Evolutionary conservation across 2,797 vertebrate genomes (phyloP), one percentile per base, ranked within the genome.

Genomic region (Malurus splendens): DNA sequence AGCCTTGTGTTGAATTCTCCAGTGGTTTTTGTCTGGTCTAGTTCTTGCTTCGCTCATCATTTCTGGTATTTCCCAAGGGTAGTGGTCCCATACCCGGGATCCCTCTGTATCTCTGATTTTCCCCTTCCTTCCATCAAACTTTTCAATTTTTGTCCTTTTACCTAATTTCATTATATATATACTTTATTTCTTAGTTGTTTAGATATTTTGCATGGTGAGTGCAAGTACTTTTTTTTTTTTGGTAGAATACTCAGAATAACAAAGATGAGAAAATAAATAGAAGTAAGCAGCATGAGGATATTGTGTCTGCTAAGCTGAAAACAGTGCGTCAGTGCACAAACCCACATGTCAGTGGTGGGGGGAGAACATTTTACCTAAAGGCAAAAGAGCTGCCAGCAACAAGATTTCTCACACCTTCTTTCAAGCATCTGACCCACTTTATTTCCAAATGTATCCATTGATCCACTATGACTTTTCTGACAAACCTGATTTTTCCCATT

Each of bases 221-320:
- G 0, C 36, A 52, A 56, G 44, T 36, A 6, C 20, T 19, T 42
- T 27, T 45, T 6, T 64, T 61, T 38, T 45, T 45, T 45, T 74
- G 6, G 14, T 83, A 48, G 48, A 62, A 72, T 32, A 47, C 18
- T 66, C 7, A 6, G 73, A 83, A 67, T 73, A 54, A 72, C 32
- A 50, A 70, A 87, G 48, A 73, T 76, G 30, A 87, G 45, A 70
- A 90, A 70, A 84, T 59, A 82, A 85, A 47, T 30, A 56, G 33
- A 65, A 66, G 66, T 72, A 73, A 93, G 62, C 74, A 81, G 73
- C 86, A 81, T 0, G 0, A 81, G 85, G 80, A 75, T 66, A 81
- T 92, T 89, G 33, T 89, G 65, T 87, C 89, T 93, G 62, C 76
- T 82, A 78, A 85, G 87, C 84, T 83, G 82, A 59, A 87, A 90